Percentiles rank a stretch among this genome's conserved stretches.
These are phyloP conservation scores for Zaprionus ghesquierei DNA, from an alignment of 1,140 invertebrate species.

Conservation along the genomic window DNA sequence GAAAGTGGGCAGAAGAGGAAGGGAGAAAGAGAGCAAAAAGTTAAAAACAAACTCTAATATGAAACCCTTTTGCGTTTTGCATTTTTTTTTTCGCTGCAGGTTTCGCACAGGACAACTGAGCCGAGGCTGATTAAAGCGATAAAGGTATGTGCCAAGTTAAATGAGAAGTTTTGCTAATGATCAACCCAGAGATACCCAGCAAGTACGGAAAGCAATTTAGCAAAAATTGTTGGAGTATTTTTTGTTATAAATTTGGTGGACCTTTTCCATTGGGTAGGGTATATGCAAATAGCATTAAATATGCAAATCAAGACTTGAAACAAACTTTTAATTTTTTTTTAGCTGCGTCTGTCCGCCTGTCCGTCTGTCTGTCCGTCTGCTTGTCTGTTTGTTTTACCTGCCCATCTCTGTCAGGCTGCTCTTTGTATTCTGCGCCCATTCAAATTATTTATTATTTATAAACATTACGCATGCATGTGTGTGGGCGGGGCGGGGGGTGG, in stretches of 20 bases:
- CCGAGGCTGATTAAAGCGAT: conserved; percentile 67
- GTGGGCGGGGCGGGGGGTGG: neutral
- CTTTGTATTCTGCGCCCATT: conserved; percentile 14
- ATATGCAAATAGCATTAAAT: conserved; percentile 70
- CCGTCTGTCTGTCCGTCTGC: conserved; percentile 21
- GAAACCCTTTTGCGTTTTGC: conserved; percentile 57
- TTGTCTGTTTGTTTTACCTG: neutral
- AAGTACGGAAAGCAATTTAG: neutral
- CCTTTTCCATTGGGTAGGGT: neutral
- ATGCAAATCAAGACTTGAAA: conserved; percentile 70
- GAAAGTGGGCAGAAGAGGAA: neutral
- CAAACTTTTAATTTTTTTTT: conserved; percentile 65
- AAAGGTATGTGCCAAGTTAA: conserved; percentile 51
- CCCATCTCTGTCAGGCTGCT: neutral
- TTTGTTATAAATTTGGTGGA: no score
- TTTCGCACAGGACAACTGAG: conserved; percentile 33
- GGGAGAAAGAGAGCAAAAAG: conserved; percentile 40
- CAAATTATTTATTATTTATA: conserved; percentile 67
- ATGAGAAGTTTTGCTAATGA: neutral
- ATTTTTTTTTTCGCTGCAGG: conserved; percentile 30
- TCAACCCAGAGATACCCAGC: conserved; percentile 3
- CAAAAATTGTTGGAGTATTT: no score
- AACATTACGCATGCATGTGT: conserved; percentile 31
- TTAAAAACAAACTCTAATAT: conserved; percentile 72
- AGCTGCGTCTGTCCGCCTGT: conserved; percentile 18